Evolutionary conservation across 2,888 invertebrate species (phyloP).

Genomic region (Operophtera brumata): DNA sequence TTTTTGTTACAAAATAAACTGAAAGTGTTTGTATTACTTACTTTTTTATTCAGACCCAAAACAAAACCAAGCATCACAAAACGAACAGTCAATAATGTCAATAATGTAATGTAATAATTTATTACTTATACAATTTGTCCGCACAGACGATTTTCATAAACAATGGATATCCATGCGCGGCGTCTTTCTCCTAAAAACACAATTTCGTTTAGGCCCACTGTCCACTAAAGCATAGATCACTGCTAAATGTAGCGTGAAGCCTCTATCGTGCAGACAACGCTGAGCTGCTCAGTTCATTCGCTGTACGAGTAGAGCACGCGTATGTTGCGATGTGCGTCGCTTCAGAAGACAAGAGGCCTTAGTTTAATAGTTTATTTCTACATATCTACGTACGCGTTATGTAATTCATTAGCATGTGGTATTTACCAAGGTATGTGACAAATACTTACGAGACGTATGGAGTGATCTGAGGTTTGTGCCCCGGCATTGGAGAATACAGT

Average conservation of each 20-base stretch:
- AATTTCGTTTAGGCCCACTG: slow-evolving; percentile 6
- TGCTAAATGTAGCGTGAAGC: background rate
- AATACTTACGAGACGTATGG: slow-evolving; percentile 56
- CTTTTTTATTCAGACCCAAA: slow-evolving; percentile 9
- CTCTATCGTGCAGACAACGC: background rate
- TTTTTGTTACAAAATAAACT: slow-evolving; percentile 45
- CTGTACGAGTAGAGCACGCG: background rate
- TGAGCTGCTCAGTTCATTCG: background rate
- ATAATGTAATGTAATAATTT: slow-evolving; percentile 24
- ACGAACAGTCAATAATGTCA: slow-evolving; percentile 5
- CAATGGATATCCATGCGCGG: slow-evolving; percentile 41
- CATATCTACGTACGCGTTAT: slow-evolving; percentile 13
- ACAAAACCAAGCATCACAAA: slow-evolving; percentile 5
- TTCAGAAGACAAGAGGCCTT: slow-evolving; percentile 2
- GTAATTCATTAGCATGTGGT: slow-evolving; percentile 23
- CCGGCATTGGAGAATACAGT: slow-evolving; percentile 3
- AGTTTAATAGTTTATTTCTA: slow-evolving; percentile 15
- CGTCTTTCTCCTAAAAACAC: slow-evolving; percentile 43
- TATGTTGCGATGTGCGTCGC: background rate
- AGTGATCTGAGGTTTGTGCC: slow-evolving; percentile 56
- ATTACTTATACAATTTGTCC: slow-evolving; percentile 43
- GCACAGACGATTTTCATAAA: slow-evolving; percentile 57
- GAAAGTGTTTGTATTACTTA: slow-evolving; percentile 22
- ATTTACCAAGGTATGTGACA: slow-evolving; percentile 1
- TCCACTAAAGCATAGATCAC: background rate